Evolutionary conservation across 2,888 invertebrate genomes (phyloP).

Genomic region (Conops quadrifasciatus): DNA sequence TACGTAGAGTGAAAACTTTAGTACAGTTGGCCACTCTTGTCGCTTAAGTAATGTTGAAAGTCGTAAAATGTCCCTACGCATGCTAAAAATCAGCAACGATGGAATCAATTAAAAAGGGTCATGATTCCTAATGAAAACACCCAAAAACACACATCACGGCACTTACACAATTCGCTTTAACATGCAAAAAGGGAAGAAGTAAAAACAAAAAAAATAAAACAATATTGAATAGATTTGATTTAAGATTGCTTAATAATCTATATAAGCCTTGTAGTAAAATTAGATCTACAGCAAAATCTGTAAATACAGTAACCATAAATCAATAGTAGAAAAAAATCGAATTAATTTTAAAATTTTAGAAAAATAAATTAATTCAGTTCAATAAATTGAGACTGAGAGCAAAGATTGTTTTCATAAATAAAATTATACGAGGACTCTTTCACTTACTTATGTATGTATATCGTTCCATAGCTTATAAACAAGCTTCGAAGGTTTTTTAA

Average conservation of each 20-base stretch:
- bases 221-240: conserved; percentile 1
- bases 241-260: too few relatives aligned
- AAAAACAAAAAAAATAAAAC: conserved; percentile 6
- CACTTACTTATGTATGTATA: too few relatives aligned
- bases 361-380: conserved; percentile 19
- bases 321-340: conserved; percentile 34
- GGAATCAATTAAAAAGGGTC: conserved; percentile 43
- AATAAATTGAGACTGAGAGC: background rate
- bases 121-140: conserved; percentile 54
- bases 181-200: background rate
- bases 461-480: too few relatives aligned
- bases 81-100: conserved; percentile 16
- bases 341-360: conserved; percentile 13
- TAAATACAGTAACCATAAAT: conserved; percentile 20
- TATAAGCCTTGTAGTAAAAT: background rate
- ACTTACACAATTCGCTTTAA: conserved; percentile 11
- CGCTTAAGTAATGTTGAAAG: background rate
- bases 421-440: too few relatives aligned
- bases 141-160: background rate
- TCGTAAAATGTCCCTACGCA: conserved; percentile 27
- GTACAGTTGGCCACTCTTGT: background rate
- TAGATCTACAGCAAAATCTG: background rate
- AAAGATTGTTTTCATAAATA: too few relatives aligned
- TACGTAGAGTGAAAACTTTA: background rate
- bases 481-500: too few relatives aligned